Base-by-base conservation (phyloP, 2,797 vertebrate species). In the Stomatorhinus walkeri region DNA sequence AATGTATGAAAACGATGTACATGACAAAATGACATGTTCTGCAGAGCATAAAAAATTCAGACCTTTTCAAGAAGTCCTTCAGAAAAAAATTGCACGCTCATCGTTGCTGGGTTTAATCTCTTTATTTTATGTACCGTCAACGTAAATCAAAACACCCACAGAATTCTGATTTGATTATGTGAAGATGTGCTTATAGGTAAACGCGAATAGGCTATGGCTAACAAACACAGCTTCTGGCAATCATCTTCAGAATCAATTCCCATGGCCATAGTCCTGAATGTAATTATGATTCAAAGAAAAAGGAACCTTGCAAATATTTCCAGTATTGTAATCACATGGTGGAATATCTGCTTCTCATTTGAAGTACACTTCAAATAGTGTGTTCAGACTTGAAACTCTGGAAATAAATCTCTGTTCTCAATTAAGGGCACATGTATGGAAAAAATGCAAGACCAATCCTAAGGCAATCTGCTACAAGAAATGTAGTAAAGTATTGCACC, bases 251-350 rank as follows among this genome's bases (percentile, higher is more conserved):
- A 59, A 64, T 40, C 46, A 43, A 68, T 85, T 88, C 89, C 72
- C 87, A 32, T 32, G 79, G 56, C 85, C 89, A 89, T 48, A 84
- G 87, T 54, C 14, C 88, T 89, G 87, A 87, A 87, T 88, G 87
- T 89, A 88, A 89, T 88, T 87, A 61, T 89, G 52, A 89, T 68
- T 84, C 87, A 89, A 89, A 68, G 72, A 22, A 83, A 68, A 85
- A 24, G 43, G 54, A 51, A 52, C 59, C 49, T 87, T 46, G 14
- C 43, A 87, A 84, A 85, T 68, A 88, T 22, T 88, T 61, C 87
- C 46, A 88, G 52, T 84, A 88, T 87, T 89, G 52, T 84, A 61
- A 83, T 84, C 87, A 85, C 52, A 85, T 89, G 87, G 43, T 32
- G 49, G 43, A 84, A 88, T 84, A 49, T 79, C 51, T 89, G 89